phyloP scores from a whole-genome alignment of 2,888 invertebrate genomes.

The Philhelius pedissequus region DNA sequence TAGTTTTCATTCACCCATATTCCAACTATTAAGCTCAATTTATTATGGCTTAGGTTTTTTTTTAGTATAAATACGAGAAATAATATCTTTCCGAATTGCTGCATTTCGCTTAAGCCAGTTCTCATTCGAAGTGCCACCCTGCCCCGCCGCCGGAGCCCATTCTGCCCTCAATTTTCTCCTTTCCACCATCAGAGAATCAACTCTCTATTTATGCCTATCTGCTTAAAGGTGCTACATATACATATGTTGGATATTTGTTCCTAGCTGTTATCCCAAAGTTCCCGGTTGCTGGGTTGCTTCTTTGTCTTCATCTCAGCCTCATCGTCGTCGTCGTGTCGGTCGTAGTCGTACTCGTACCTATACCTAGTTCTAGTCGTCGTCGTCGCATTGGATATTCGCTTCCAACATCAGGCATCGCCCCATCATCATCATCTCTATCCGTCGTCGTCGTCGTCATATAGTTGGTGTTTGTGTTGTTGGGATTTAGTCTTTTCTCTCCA shows the following conservation, averaged over 20 bases:
- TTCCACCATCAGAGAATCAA: constrained; percentile 6
- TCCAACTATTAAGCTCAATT: background rate
- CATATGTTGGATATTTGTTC: constrained; percentile 66
- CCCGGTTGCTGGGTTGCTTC: constrained; percentile 52
- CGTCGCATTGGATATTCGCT: constrained; percentile 35
- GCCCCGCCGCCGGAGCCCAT: background rate
- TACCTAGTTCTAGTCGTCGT: background rate
- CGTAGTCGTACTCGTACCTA: background rate
- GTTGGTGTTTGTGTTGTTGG: constrained; percentile 35
- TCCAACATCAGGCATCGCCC: constrained; percentile 37
- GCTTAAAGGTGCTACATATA: constrained; percentile 64
- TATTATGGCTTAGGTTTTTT: constrained; percentile 25
- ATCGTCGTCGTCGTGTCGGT: background rate
- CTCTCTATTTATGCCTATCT: constrained; percentile 47
- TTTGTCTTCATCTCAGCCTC: constrained; percentile 55
- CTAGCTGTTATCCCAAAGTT: constrained; percentile 62
- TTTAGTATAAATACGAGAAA: background rate
- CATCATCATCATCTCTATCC: constrained; percentile 53
- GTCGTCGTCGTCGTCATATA: constrained; percentile 8
- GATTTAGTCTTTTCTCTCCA: constrained; percentile 19
- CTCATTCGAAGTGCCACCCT: background rate
- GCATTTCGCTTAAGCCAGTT: constrained; percentile 59
- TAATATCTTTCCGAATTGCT: constrained; percentile 51
- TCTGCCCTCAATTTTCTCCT: background rate
- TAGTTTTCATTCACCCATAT: background rate